Percentiles rank a stretch among this genome's conserved stretches.
Conservation (phyloP, 2,113 vertebrate genomes). For the Cheilinus undulatus region DNA sequence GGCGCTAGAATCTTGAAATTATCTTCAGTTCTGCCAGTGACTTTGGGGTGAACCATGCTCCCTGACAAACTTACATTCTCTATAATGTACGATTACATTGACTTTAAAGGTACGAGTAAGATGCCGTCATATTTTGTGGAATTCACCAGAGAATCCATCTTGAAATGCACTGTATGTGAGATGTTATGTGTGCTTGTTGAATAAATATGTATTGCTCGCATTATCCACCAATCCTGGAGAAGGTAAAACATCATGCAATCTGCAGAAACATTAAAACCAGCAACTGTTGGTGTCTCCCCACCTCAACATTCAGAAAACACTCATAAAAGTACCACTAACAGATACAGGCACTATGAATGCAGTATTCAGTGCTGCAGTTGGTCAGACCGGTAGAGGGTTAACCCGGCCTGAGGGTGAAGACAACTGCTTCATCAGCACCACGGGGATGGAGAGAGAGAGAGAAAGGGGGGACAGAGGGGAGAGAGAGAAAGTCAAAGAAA, state of each 20-base stretch:
- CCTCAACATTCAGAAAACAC: not conserved
- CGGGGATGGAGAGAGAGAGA: slow-evolving; percentile 44
- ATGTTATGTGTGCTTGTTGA: too few species aligned
- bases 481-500: slow-evolving; percentile 55
- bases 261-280: not conserved
- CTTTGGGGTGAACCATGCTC: too few species aligned
- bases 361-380: slow-evolving; percentile 27
- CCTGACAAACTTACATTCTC: too few species aligned
- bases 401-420: slow-evolving; percentile 41
- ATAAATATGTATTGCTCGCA: not conserved
- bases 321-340: not conserved
- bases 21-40: too few species aligned
- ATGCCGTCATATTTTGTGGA: too few species aligned
- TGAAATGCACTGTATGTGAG: too few species aligned
- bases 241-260: not conserved
- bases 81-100: too few species aligned
- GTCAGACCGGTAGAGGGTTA: slow-evolving; percentile 59
- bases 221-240: too few species aligned
- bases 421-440: slow-evolving; percentile 72
- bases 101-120: too few species aligned
- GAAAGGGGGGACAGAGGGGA: slow-evolving; percentile 12
- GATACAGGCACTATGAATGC: not conserved
- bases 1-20: too few species aligned
- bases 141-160: too few species aligned
- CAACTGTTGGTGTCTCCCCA: not conserved